Evolutionary conservation across 2,113 vertebrate species (phyloP).

Genomic region (Thunnus thynnus): DNA sequence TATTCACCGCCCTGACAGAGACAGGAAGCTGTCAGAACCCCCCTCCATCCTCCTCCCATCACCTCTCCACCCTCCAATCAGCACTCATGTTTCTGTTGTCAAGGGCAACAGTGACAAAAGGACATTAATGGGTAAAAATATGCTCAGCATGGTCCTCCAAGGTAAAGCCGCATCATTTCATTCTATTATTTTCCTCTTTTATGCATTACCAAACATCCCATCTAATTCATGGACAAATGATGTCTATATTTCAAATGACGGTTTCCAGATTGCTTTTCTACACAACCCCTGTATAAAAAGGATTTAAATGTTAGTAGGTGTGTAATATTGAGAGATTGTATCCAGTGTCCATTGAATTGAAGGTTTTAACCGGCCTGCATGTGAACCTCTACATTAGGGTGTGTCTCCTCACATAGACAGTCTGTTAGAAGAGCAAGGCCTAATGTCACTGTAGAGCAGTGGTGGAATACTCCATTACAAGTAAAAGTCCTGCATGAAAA

Average conservation of each 20-base stretch:
- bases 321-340: slow-evolving; percentile 24
- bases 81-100: slow-evolving; percentile 93
- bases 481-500: too few relatives aligned
- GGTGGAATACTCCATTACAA: too few relatives aligned
- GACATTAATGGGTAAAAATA: slow-evolving; percentile 93
- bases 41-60: slow-evolving; percentile 91
- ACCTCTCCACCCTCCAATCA: slow-evolving; percentile 94
- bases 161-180: slow-evolving; percentile 89
- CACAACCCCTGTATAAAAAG: slow-evolving; percentile 20
- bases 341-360: slow-evolving; percentile 43
- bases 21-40: slow-evolving; percentile 92
- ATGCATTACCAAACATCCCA: slow-evolving; percentile 67
- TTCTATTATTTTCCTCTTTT: slow-evolving; percentile 73
- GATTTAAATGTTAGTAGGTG: slow-evolving; percentile 31
- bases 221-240: slow-evolving; percentile 65
- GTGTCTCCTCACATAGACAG: slow-evolving; percentile 33
- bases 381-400: slow-evolving; percentile 30
- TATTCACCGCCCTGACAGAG: slow-evolving; percentile 94
- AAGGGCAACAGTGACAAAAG: slow-evolving; percentile 90
- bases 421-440: slow-evolving; percentile 46
- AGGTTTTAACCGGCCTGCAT: slow-evolving; percentile 23
- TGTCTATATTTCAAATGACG: slow-evolving; percentile 65
- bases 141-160: slow-evolving; percentile 85
- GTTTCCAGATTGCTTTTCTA: slow-evolving; percentile 73
- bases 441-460: slow-evolving; percentile 30